Base-by-base conservation (phyloP, 2,797 vertebrate genomes). In the Micrastur ruficollis region DNA sequence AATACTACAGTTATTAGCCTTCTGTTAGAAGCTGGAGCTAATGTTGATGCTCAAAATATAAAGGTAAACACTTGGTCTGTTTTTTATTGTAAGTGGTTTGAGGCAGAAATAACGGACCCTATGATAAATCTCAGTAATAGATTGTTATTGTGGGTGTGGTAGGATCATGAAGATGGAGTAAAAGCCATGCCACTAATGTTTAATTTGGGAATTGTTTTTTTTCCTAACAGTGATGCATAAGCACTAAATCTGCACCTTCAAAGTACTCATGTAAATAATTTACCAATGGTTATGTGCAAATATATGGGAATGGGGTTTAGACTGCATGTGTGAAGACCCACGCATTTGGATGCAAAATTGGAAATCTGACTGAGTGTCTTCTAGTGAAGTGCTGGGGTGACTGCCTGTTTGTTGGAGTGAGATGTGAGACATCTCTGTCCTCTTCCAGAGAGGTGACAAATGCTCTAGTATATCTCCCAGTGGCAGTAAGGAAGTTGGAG, bases 1-100 rank as follows among this genome's bases (percentile, higher is more conserved):
- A 99, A 99, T 98, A 99, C 99, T 75, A 99, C 99, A 34, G 99
- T 99, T 96, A 99, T 99, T 98, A 99, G 99, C 97, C 98, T 99
- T 96, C 98, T 99, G 21, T 98, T 99, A 97, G 99, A 99, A 75
- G 99, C 99, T 91, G 99, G 99, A 83, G 99, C 99, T 79, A 99
- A 99, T 72, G 99, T 99, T 4, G 99, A 99, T 52, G 98, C 99
- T 61, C 99, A 99, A 97, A 99, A 99, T 97, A 99, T 99, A 97
- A 99, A 99, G 99, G 99, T 99, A 98, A 98, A 91, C 11, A 18
- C 63, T 67, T 81, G 53, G 61, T 80, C 90, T 95, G 38, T 93
- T 94, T 90, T 90, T 81, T 83, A 53, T 47, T 93, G 61, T 72
- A 68, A 78, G 56, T 74, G 36, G 11, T 86, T 93, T 92, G 58